phyloP scores from a whole-genome alignment of 1,140 invertebrate genomes.

The Zaprionus nigranus region DNA sequence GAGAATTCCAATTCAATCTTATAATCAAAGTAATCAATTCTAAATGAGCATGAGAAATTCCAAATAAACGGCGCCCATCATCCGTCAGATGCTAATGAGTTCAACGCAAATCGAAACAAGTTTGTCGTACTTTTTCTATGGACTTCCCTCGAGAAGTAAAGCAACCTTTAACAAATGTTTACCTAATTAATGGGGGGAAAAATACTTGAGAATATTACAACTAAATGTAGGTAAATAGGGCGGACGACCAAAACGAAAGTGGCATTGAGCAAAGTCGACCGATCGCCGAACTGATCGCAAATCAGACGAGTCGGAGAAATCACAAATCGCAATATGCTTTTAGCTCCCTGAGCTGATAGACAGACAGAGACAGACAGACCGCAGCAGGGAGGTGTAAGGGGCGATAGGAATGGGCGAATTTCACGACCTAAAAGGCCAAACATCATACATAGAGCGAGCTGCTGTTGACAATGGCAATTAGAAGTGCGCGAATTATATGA shows the following conservation, averaged over 20 bases:
- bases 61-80: slow-evolving; percentile 44
- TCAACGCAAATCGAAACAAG: slow-evolving; percentile 49
- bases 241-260: slow-evolving; percentile 30
- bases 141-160: slow-evolving; percentile 57
- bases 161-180: slow-evolving; percentile 52
- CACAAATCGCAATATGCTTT: slow-evolving; percentile 32
- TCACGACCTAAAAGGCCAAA: slow-evolving; percentile 8
- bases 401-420: slow-evolving; percentile 4
- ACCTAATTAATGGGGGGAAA: slow-evolving; percentile 74
- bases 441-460: background rate
- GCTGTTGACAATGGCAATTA: slow-evolving; percentile 49
- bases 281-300: background rate
- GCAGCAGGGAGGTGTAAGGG: background rate
- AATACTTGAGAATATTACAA: slow-evolving; percentile 47
- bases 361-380: background rate
- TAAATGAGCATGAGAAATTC: slow-evolving; percentile 39
- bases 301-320: background rate
- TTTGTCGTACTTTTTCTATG: slow-evolving; percentile 34
- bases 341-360: slow-evolving; percentile 34
- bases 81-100: slow-evolving; percentile 62
- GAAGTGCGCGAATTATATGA: slow-evolving; percentile 38
- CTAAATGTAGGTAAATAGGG: slow-evolving; percentile 53
- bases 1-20: slow-evolving; percentile 34
- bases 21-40: slow-evolving; percentile 16
- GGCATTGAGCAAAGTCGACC: slow-evolving; percentile 17